Base-by-base conservation (phyloP, 2,797 vertebrate genomes). In the Mus caroli region DNA sequence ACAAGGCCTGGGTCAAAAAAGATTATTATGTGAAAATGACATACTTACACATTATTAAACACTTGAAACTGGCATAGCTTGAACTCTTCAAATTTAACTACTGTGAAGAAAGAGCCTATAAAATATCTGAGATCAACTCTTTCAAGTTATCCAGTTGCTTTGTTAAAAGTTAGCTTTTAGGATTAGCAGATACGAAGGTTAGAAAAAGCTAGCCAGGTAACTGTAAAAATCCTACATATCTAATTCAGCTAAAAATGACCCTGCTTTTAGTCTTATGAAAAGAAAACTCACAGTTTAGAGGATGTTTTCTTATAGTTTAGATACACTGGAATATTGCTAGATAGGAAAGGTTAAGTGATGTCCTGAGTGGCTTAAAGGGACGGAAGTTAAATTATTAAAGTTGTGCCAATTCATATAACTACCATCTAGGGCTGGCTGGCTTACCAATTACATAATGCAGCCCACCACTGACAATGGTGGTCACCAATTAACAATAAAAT, bases 1-100 rank as follows among this genome's bases (percentile, higher is more conserved):
- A 96, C 77, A 97, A 97, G 91, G 91, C 86, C 90, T 28, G 94
- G 89, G 94, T 95, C 96, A 97, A 97, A 96, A 91, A 97, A 94
- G 79, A 78, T 93, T 90, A 86, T 95, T 94, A 96, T 79, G 93
- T 96, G 86, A 94, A 94, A 91, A 92, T 95, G 73, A 95, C 92
- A 87, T 90, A 94, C 82, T 95, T 91, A 87, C 40, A 96, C 58
- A 64, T 4, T 82, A 75, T 75, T 94, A 95, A 97, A 92, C 75
- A 93, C 80, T 88, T 73, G 91, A 96, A 96, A 97, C 31, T 95
- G 94, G 78, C 87, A 94, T 43, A 71, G 90, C 46, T 96, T 96
- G 92, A 94, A 88, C 37, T 94, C 90, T 69, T 92, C 28, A 92
- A 52, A 84, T 56, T 94, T 95, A 79, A 94, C 64, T 96, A 60